Evolutionary conservation across 2,113 vertebrate genomes (phyloP).

Genomic region (Paradoxurus hermaphroditus): DNA sequence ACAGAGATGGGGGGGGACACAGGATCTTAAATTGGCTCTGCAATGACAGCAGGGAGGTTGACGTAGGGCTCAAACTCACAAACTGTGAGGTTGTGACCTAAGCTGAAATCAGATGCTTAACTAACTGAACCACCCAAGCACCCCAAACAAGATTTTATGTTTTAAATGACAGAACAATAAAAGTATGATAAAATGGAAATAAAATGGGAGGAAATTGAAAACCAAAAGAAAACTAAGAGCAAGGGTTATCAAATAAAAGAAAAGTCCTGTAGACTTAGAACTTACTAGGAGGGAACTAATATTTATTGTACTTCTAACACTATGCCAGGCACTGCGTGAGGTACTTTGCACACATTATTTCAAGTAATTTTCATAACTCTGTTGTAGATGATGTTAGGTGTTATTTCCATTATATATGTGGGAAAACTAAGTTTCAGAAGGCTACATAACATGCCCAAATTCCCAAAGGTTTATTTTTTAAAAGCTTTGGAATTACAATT

Average conservation of each 20-base stretch:
- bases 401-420: background rate
- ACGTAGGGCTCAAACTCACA: too few species aligned
- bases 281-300: background rate
- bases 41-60: too few species aligned
- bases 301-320: background rate
- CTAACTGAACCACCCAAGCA: too few species aligned
- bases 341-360: background rate
- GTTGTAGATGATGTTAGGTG: background rate
- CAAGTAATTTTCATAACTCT: background rate
- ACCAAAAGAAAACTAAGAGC: background rate
- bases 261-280: background rate
- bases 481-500: background rate
- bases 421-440: background rate
- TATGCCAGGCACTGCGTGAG: background rate
- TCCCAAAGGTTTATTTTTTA: background rate
- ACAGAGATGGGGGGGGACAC: too few species aligned
- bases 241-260: background rate
- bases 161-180: background rate
- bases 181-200: background rate
- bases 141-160: background rate
- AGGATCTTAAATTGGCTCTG: too few species aligned
- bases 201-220: background rate
- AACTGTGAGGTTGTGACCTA: too few species aligned
- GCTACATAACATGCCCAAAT: background rate
- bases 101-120: too few species aligned